Evolutionary conservation across 2,888 invertebrate species (phyloP), one percentile per base, ranked within the genome.

Genomic region (Ceraclea dissimilis): DNA sequence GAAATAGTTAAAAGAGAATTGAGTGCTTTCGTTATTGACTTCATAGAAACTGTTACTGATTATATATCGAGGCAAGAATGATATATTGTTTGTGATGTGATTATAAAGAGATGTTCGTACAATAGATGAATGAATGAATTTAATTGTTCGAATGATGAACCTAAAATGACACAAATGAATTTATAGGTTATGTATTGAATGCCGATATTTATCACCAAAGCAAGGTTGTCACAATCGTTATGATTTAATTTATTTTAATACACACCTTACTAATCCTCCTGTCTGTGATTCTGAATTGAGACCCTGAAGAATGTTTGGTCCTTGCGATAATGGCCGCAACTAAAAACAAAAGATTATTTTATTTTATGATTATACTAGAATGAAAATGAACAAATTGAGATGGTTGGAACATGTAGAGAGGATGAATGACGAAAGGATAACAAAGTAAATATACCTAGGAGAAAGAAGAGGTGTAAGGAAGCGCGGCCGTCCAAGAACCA

Each of bases 251-350:
- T 54, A 54, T 49, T 43, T 8, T 48, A 49, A 52, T 44, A 50
- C 59, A 58, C 46, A 62, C 62, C 62, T 62, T 44, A 60, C 62
- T n/a, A 62, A 44, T 33, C 62, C 60, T 48, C 60, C 60, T 1
- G 60, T 11, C 43, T 56, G 62, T 11, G 55, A 26, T 11, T 62
- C 62, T 46, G 62, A 55, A 26, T 51, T 55, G 22, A 61, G 46
- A 20, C 54, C 51, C 65, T 79, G 79, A 54, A 79, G 70, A 62
- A 79, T 67, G 57, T 78, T 78, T 52, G 79, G 78, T 63, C 80
- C 79, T 60, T 79, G 76, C 49, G 81, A 81, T 61, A 80, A 71
- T 63, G 81, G 80, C 65, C 82, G 77, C 66, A 79, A 71, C 81
- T 81, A 66, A 55, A 70, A 66, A 54, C 19, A 26, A 52, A 2